Evolutionary conservation across 2,797 vertebrate genomes (phyloP).

Genomic region (Rhynchonycteris naso): DNA sequence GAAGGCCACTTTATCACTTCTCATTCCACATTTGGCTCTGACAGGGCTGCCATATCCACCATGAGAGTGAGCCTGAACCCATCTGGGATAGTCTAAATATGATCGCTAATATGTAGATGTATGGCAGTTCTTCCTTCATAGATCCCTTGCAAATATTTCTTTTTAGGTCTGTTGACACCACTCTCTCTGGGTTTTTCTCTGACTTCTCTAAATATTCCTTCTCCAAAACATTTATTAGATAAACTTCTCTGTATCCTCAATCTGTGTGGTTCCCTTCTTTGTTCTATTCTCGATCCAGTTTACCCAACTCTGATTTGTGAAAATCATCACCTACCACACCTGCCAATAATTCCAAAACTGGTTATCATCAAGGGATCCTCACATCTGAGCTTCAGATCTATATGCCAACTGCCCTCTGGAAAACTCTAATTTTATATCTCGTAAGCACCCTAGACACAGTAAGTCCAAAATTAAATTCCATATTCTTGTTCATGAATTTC

Average conservation of each 20-base stretch:
- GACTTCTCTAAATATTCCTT: background rate
- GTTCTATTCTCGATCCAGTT: background rate
- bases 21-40: background rate
- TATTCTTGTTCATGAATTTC: background rate
- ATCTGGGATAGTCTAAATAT: rapidly evolving
- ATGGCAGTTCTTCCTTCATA: background rate
- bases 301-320: background rate
- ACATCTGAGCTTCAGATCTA: background rate
- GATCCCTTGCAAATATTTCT: background rate
- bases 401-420: background rate
- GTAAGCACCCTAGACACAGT: background rate
- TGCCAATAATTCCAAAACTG: background rate
- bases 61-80: background rate
- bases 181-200: background rate
- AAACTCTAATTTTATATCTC: background rate
- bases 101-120: background rate
- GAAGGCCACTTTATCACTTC: background rate
- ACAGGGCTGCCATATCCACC: background rate
- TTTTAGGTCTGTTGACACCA: background rate
- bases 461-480: background rate
- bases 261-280: background rate
- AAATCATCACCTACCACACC: background rate
- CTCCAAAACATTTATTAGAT: background rate
- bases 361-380: background rate
- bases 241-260: background rate